A percentile compares a stretch with the other conserved stretches of the same genome.
These are phyloP conservation scores for Aphaenogaster floridana DNA, from an alignment of 1,140 invertebrate genomes.

Conservation along the genomic window DNA sequence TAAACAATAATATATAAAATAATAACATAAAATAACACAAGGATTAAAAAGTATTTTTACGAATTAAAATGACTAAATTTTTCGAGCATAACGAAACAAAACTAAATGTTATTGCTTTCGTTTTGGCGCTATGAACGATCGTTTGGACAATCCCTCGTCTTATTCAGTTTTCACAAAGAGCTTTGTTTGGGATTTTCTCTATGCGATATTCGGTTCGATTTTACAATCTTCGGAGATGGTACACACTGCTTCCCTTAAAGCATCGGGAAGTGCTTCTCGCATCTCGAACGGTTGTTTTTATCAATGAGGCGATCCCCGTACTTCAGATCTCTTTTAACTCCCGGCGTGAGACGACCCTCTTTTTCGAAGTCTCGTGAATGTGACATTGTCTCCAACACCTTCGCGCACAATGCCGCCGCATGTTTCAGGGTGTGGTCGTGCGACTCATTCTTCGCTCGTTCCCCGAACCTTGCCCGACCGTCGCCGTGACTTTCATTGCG, in stretches of 20 bases:
- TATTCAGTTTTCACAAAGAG: background rate
- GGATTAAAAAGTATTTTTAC: background rate
- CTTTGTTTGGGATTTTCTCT: constrained; percentile 14
- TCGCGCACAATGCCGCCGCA: constrained; percentile 37
- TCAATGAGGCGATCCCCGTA: constrained; percentile 7
- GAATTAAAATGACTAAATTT: background rate
- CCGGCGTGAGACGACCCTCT: constrained; percentile 19
- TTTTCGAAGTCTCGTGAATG: constrained; percentile 72
- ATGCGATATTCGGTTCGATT: background rate
- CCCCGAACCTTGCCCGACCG: constrained; percentile 34
- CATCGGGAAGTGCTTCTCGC: background rate
- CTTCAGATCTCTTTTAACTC: constrained; percentile 10
- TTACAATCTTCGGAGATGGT: background rate
- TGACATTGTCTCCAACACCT: constrained; percentile 77
- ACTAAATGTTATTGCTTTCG: background rate
- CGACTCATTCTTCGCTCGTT: constrained; percentile 52
- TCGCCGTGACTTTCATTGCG: constrained; percentile 48
- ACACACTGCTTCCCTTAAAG: background rate
- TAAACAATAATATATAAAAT: no score
- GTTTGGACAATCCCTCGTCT: background rate
- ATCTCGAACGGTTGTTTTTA: constrained; percentile 34
- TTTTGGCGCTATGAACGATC: no score
- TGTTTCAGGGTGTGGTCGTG: constrained; percentile 62
- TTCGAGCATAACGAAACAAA: background rate
- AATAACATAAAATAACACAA: no score